Evolutionary conservation across 2,113 vertebrate genomes (phyloP).

Genomic region (Oncorhynchus mykiss): DNA sequence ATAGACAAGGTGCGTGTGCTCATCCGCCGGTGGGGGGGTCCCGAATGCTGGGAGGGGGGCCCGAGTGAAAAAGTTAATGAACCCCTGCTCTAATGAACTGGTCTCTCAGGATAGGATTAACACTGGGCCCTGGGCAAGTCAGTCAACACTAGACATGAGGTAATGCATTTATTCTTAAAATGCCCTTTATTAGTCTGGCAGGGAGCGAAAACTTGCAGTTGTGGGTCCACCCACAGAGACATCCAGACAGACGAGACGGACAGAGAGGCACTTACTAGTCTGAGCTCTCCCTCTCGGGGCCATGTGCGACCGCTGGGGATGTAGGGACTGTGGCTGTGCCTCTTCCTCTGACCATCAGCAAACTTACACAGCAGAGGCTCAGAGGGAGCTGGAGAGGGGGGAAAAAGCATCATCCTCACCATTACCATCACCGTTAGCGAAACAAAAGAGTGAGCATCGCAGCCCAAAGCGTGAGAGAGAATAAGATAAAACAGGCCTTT

Average conservation of each 20-base stretch:
- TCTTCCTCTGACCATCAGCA: conserved; percentile 97
- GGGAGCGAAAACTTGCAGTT: neutral
- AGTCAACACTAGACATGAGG: neutral
- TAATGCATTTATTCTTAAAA: neutral
- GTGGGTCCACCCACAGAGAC: neutral
- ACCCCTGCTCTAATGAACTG: too few relatives aligned
- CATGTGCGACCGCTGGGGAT: conserved; percentile 92
- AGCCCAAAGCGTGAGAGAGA: too few relatives aligned
- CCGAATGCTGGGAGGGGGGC: too few relatives aligned
- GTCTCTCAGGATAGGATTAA: neutral
- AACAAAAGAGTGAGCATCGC: neutral
- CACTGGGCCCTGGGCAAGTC: neutral
- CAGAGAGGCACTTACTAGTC: conserved; percentile 86
- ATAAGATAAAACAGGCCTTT: conserved; percentile 23
- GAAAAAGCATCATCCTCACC: neutral
- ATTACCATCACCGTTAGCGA: neutral
- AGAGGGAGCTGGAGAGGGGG: conserved; percentile 79
- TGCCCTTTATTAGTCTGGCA: neutral
- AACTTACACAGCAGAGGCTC: conserved; percentile 98
- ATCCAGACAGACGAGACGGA: neutral
- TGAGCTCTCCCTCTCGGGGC: conserved; percentile 94
- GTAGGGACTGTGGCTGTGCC: conserved; percentile 93
- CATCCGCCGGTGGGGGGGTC: too few relatives aligned
- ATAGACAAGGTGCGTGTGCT: too few relatives aligned
- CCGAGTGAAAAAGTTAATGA: too few relatives aligned